These are phyloP conservation scores for Apodemus sylvaticus DNA, from an alignment of 2,113 vertebrate genomes.

Conservation along the genomic window DNA sequence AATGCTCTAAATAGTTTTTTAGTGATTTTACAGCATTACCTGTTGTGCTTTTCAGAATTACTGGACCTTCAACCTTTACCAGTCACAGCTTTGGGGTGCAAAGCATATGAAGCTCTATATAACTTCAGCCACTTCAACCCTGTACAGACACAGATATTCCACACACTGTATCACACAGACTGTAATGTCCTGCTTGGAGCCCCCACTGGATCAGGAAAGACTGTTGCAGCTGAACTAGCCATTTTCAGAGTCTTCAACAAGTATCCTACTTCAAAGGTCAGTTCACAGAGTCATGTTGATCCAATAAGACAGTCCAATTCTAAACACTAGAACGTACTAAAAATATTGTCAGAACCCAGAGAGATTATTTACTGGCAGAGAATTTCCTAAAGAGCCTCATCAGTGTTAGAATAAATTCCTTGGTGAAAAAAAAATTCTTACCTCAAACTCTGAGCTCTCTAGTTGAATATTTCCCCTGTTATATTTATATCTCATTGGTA, in stretches of 20 bases:
- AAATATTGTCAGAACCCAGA: background rate
- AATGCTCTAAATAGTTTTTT: background rate
- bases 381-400: background rate
- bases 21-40: background rate
- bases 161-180: slow-evolving; percentile 97
- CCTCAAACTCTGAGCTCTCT: background rate
- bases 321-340: slow-evolving; percentile 1
- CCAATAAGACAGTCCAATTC: slow-evolving; percentile 4
- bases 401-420: background rate
- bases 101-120: slow-evolving; percentile 93
- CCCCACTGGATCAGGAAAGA: slow-evolving; percentile 98
- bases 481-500: background rate
- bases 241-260: slow-evolving; percentile 98
- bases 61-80: slow-evolving; percentile 97
- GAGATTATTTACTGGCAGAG: background rate
- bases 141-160: slow-evolving; percentile 99
- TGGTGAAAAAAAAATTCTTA: background rate
- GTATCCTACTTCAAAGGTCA: slow-evolving; percentile 95
- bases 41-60: slow-evolving; percentile 89
- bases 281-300: slow-evolving; percentile 60
- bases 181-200: slow-evolving; percentile 97
- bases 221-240: slow-evolving; percentile 97
- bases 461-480: background rate
- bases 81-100: slow-evolving; percentile 91
- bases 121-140: slow-evolving; percentile 99